A percentile compares a stretch with the other conserved stretches of the same genome.
phyloP scores from a whole-genome alignment of 2,888 invertebrate genomes.

The Bombyx huttoni region DNA sequence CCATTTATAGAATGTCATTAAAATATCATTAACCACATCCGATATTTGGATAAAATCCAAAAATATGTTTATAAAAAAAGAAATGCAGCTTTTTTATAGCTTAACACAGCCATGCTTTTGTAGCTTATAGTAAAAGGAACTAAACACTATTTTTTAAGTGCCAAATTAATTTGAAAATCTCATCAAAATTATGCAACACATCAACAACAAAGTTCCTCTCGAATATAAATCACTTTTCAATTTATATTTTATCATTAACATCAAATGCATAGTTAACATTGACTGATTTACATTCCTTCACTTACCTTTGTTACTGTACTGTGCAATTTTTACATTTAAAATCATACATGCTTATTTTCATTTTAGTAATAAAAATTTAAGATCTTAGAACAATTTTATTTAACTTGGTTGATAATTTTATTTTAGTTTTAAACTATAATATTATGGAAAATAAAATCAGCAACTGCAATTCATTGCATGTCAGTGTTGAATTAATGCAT shows the following conservation, averaged over 20 bases:
- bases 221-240: constrained; percentile 24
- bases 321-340: neutral
- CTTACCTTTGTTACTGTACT: neutral
- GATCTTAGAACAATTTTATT: neutral
- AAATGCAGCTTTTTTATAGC: neutral
- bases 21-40: constrained; percentile 21
- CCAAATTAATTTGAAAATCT: constrained; percentile 33
- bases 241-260: constrained; percentile 11
- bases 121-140: neutral
- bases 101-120: neutral
- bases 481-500: constrained; percentile 41
- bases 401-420: neutral
- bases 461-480: constrained; percentile 25
- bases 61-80: neutral
- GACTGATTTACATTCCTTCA: constrained; percentile 44
- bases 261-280: constrained; percentile 27
- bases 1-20: constrained; percentile 8
- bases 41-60: constrained; percentile 1
- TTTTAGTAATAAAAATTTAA: neutral
- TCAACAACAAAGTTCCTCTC: constrained; percentile 31
- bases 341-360: neutral
- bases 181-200: constrained; percentile 9
- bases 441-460: neutral
- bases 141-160: constrained; percentile 18
- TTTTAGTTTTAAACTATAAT: neutral